phyloP scores from a whole-genome alignment of 1,140 invertebrate genomes.

The Nymphalis io region DNA sequence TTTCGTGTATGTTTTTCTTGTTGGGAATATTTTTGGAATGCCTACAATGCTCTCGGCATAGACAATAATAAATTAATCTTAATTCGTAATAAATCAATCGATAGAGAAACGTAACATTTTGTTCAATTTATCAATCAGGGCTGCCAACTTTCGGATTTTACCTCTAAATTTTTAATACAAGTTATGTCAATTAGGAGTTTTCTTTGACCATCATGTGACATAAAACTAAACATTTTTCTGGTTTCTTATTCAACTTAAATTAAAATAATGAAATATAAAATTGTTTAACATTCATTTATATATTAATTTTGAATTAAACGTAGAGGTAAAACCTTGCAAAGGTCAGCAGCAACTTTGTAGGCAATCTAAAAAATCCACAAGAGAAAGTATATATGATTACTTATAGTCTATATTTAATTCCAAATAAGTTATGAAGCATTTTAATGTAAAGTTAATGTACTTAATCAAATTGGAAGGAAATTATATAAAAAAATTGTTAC shows the following conservation, averaged over 20 bases:
- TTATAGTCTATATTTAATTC: not conserved
- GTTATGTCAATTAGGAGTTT: too few relatives aligned
- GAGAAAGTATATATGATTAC: not conserved
- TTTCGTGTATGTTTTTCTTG: conserved; percentile 3
- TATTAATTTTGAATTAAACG: too few relatives aligned
- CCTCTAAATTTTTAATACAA: too few relatives aligned
- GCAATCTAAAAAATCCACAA: conserved; percentile 1
- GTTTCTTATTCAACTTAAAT: too few relatives aligned
- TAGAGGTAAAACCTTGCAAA: not conserved
- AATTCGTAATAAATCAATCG: too few relatives aligned
- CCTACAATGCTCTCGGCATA: not conserved
- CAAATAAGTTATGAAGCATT: not conserved
- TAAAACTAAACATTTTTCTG: too few relatives aligned
- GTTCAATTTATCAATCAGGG: too few relatives aligned
- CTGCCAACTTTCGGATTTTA: too few relatives aligned
- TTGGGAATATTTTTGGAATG: conserved; percentile 4
- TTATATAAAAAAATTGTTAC: conserved; percentile 2
- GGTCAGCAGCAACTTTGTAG: not conserved
- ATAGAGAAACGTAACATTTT: too few relatives aligned
- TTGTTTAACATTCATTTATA: too few relatives aligned
- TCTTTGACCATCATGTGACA: too few relatives aligned
- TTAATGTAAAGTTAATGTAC: conserved; percentile 2
- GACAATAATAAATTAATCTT: not conserved
- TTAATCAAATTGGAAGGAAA: not conserved
- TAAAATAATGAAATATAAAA: too few relatives aligned